Evolutionary conservation across 2,113 vertebrate species (phyloP), one percentile per base, ranked within the genome.

Genomic region (Actenoides lindsayi): DNA sequence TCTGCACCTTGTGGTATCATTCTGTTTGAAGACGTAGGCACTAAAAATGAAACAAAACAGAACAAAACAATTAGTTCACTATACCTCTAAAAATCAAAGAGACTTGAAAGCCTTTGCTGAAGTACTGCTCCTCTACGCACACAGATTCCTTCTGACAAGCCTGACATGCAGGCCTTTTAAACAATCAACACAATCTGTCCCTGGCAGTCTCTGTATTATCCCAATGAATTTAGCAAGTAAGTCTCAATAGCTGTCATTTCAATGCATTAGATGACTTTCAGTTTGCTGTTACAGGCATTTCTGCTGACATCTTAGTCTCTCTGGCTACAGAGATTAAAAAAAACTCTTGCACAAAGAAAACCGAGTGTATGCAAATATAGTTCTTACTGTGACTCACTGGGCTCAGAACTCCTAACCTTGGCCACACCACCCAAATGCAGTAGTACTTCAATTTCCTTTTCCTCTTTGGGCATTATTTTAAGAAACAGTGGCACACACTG

Each of bases 1-100:
- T 99, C 99, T 4, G 99, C 99, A 9, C 99, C 99, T 3, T 98
- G 98, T 28, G 99, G 98, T 94, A 98, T 98, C 87, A 98, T 89
- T 93, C 97, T 98, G 96, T 92, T 94, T 25, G 98, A 42, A 87
- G 98, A 95, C 0, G 94, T 15, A 53, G 98, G 91, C 63, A 95
- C 98, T 98, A 17, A 56, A 70, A 68, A 71, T 13, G 75, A 97
- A 59, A 64, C 57, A 6, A 89, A 73, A 73, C 41, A 95, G 37
- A 37, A 37, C 37, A 89, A 46, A 75, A 79, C 46, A 11, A 20
- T 82, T 64, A 85, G 44, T 42, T 89, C 25, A 33, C 19, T 50
- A 3, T n/a, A 84, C 31, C n/a, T 75, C 60, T 75, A 28, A 24
- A 84, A 41, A 60, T 16, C 73, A 84, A 25, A 16, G 19, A 81